phyloP scores from a whole-genome alignment of 2,888 invertebrate species.

The Latrodectus elegans region DNA sequence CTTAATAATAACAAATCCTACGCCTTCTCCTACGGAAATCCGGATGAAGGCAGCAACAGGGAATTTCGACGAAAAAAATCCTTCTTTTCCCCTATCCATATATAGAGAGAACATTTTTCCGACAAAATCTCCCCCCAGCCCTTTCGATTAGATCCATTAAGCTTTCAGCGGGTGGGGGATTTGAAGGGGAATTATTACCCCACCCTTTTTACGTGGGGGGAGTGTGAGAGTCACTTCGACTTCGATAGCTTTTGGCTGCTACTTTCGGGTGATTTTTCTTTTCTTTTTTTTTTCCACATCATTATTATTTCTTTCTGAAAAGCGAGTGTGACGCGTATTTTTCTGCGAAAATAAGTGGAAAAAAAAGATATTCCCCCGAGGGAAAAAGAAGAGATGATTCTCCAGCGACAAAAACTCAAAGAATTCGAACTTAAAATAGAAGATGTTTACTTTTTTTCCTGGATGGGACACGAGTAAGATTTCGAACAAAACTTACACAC shows the following conservation, averaged over 20 bases:
- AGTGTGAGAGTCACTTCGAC: slow-evolving; percentile 36
- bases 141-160: slow-evolving; percentile 66
- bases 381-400: slow-evolving; percentile 28
- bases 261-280: slow-evolving; percentile 41
- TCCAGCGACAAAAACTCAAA: slow-evolving; percentile 10
- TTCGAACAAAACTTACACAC: too few species aligned
- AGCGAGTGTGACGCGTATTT: background rate
- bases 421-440: background rate
- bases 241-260: slow-evolving; percentile 59
- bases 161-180: slow-evolving; percentile 52
- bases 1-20: too few species aligned
- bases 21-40: background rate
- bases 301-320: slow-evolving; percentile 4
- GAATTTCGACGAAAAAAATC: slow-evolving; percentile 18
- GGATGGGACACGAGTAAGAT: too few species aligned
- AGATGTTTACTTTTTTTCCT: slow-evolving; percentile 32
- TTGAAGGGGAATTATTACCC: slow-evolving; percentile 32
- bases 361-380: background rate
- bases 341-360: background rate
- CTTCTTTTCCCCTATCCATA: background rate
- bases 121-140: background rate
- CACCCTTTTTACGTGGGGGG: slow-evolving; percentile 5
- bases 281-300: background rate
- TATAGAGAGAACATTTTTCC: too few species aligned
- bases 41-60: slow-evolving; percentile 34